Evolutionary conservation across 2,113 vertebrate genomes (phyloP), one percentile per base, ranked within the genome.

Genomic region (Oryzias javanicus): DNA sequence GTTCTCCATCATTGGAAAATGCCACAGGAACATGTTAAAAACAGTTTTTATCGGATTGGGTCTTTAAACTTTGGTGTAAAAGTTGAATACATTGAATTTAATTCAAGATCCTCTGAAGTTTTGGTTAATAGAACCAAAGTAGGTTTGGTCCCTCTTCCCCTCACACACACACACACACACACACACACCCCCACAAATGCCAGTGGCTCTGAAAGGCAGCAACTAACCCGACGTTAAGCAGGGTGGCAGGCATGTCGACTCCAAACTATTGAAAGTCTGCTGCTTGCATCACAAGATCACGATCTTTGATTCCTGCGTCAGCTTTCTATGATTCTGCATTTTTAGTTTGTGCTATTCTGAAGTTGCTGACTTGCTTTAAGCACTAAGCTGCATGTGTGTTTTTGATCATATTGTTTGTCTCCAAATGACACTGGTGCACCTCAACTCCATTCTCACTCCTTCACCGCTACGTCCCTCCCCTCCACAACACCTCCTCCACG

Each of bases 351-450:
- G 49, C 64, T 47, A 44, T 55, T 82, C 81, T 91, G 86, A 93
- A 93, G 91, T 93, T 93, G 92, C 93, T 94, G 93, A 91, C 91
- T 94, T 93, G 89, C 92, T 93, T 91, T 93, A 71, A 15, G 80
- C 84, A 66, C 70, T 70, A 44, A 60, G 78, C 77, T 82, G 84
- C 87, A 89, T 87, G 87, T 72, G 35, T 35, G 35, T 35, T 8
- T 35, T 35, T 35, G 81, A 60, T 61, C 72, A 69, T 70, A 72
- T 76, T 74, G 44, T 55, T 48, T 67, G 61, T 76, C 53, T 72
- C 64, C 53, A 56, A 57, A 68, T 40, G 55, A 64, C 67, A 73
- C 78, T 74, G 79, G 77, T 84, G 84, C 84, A 81, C 82, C 82
- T 81, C 72, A 68, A 81, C 82, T 82, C 76, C 74, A 64, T 62